Conservation (phyloP, 2,797 vertebrate genomes). For the Amblyopsis hoosieri region DNA sequence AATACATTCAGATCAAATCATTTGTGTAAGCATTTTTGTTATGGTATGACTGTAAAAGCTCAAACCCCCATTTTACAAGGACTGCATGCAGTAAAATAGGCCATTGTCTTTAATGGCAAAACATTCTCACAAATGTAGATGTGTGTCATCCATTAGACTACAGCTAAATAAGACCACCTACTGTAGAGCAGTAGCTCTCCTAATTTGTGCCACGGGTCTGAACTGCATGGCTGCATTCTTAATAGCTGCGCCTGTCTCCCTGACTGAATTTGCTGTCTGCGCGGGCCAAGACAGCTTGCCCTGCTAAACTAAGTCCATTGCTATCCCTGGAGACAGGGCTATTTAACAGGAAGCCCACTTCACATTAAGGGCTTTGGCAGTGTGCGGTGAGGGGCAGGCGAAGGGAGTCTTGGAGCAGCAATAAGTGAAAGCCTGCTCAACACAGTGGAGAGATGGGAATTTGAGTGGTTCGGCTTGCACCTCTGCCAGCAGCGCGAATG, state of each 20-base stretch:
- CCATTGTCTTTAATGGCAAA: constrained; percentile 10
- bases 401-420: constrained; percentile 47
- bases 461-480: constrained; percentile 54
- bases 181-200: constrained; percentile 10
- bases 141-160: constrained; percentile 17
- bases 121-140: constrained; percentile 8
- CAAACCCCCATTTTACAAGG: no score
- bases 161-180: constrained; percentile 20
- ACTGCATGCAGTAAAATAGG: constrained; percentile 2
- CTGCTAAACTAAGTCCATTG: constrained; percentile 42
- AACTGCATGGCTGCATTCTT: constrained; percentile 9
- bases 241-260: constrained; percentile 14
- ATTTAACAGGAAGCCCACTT: constrained; percentile 58
- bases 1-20: constrained; percentile 15
- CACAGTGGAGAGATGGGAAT: constrained; percentile 34
- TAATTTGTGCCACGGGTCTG: constrained; percentile 24
- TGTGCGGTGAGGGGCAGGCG: constrained; percentile 26
- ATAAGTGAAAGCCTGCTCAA: constrained; percentile 55
- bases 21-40: not conserved
- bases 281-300: constrained; percentile 24
- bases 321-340: constrained; percentile 53
- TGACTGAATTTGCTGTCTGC: constrained; percentile 27
- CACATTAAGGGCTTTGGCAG: constrained; percentile 70
- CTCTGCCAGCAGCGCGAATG: constrained; percentile 42
- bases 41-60: no score